A percentile compares a stretch with the other conserved stretches of the same genome.
phyloP scores from a whole-genome alignment of 53 echinoderm and acorn worm genomes.

The Holothuria leucospilota region DNA sequence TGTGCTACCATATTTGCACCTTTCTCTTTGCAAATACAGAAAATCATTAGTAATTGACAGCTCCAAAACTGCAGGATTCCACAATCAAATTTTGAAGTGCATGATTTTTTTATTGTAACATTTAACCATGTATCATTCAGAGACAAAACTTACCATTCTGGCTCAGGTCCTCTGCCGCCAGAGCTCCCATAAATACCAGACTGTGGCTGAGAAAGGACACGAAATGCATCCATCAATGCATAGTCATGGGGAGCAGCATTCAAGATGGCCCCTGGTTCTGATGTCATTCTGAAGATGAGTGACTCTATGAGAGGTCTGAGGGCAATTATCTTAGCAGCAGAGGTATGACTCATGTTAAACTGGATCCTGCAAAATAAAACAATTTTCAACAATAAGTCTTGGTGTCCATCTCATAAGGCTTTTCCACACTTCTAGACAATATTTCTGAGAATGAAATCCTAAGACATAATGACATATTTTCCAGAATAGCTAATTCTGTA shows the following conservation, averaged over 20 bases:
- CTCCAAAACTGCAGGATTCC: too few relatives aligned
- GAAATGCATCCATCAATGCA: slow-evolving; percentile 73
- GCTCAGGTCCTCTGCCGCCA: slow-evolving; percentile 19
- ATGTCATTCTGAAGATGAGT: slow-evolving; percentile 87
- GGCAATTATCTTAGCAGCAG: slow-evolving; percentile 90
- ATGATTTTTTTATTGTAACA: too few relatives aligned
- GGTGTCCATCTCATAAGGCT: too few relatives aligned
- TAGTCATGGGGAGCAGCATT: slow-evolving; percentile 72
- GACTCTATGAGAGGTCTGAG: slow-evolving; percentile 83
- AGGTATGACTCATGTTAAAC: slow-evolving; percentile 74
- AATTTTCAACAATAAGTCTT: not conserved
- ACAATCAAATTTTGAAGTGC: too few relatives aligned
- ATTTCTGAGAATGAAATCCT: too few relatives aligned
- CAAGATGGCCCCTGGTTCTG: slow-evolving; percentile 77
- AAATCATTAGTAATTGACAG: too few relatives aligned
- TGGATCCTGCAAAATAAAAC: slow-evolving; percentile 73
- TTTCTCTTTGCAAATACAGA: too few relatives aligned
- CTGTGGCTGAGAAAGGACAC: slow-evolving; percentile 70
- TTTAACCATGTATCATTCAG: too few relatives aligned
- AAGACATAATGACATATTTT: too few relatives aligned
- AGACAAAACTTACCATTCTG: slow-evolving; percentile 10
- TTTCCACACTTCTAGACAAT: too few relatives aligned
- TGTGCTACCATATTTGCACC: too few relatives aligned
- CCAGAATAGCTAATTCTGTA: too few relatives aligned
- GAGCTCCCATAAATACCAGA: slow-evolving; percentile 73